Evolutionary conservation across 2,113 vertebrate genomes (phyloP).

Genomic region (Haplochromis vanheusdeni): DNA sequence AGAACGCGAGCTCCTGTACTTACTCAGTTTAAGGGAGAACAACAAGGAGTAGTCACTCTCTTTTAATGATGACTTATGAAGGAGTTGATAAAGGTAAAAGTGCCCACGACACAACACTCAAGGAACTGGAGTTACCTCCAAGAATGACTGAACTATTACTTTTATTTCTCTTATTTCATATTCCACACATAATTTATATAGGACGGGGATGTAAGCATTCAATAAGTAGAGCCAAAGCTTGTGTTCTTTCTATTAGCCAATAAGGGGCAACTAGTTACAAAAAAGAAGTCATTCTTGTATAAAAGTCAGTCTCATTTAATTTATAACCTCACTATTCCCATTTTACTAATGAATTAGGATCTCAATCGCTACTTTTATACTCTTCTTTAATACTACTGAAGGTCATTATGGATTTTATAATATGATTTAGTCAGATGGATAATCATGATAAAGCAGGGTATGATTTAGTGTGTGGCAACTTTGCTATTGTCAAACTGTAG

Average conservation of each 20-base stretch:
- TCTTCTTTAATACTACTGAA: background rate
- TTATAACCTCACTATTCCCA: background rate
- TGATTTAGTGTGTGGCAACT: background rate
- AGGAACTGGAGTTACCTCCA: background rate
- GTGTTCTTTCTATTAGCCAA: background rate
- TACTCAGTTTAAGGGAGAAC: background rate
- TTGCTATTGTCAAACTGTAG: background rate
- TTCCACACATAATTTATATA: background rate
- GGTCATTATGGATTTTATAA: background rate
- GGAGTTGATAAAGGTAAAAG: background rate
- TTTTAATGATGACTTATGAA: background rate
- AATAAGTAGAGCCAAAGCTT: background rate
- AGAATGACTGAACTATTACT: background rate
- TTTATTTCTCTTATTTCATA: background rate
- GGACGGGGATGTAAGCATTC: background rate
- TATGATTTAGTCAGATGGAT: background rate
- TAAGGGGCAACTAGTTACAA: background rate
- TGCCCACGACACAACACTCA: background rate
- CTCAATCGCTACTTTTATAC: background rate
- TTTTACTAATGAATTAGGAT: background rate
- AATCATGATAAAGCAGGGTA: background rate
- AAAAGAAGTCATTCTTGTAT: background rate
- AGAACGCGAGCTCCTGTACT: background rate
- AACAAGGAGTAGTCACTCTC: background rate
- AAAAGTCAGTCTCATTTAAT: background rate